phyloP scores from a whole-genome alignment of 2,888 invertebrate species.

The Apodemia zela region DNA sequence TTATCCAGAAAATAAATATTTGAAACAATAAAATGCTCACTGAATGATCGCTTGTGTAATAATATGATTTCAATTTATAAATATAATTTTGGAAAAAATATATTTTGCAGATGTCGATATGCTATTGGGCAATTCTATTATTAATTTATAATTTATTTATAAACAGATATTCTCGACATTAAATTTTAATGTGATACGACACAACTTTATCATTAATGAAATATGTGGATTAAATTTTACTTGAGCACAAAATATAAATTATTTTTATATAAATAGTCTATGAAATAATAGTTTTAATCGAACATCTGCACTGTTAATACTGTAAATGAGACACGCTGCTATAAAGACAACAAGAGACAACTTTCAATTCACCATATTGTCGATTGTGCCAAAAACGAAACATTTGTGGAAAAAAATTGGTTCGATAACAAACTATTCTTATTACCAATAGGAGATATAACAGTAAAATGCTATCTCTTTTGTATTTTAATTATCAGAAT shows the following conservation, averaged over 20 bases:
- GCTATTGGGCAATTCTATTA: background rate
- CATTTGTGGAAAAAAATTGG: background rate
- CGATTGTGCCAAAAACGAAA: slow-evolving; percentile 1
- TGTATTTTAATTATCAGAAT: background rate
- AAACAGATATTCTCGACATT: background rate
- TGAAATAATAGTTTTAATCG: slow-evolving; percentile 7
- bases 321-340: background rate
- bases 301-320: background rate
- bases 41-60: background rate
- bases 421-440: background rate
- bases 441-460: background rate
- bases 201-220: background rate
- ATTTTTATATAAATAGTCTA: slow-evolving; percentile 13
- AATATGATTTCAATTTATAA: background rate
- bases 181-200: background rate
- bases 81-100: background rate
- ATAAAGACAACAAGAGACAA: background rate
- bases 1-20: too few relatives aligned
- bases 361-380: background rate
- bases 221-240: slow-evolving; percentile 7
- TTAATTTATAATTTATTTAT: background rate
- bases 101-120: background rate
- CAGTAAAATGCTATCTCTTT: background rate
- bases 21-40: too few relatives aligned
- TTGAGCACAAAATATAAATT: slow-evolving; percentile 16